Conservation (phyloP, 1,140 invertebrate species). For the Sarcophaga bullata region DNA sequence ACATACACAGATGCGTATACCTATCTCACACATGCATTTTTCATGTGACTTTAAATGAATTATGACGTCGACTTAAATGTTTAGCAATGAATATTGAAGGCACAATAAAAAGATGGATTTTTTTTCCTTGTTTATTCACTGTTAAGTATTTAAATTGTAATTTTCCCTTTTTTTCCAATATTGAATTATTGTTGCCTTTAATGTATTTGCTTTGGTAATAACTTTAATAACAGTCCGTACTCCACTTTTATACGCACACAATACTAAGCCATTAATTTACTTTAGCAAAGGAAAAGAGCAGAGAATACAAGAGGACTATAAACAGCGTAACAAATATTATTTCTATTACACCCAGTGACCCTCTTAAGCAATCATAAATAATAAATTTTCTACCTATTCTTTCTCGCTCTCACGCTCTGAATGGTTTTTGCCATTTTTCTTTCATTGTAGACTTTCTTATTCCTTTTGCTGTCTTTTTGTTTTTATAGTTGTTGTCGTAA, state of each 20-base stretch:
- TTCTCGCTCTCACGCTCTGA: not conserved
- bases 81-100: conserved; percentile 24
- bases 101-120: not conserved
- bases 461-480: not conserved
- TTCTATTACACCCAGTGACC: conserved; percentile 11
- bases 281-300: not conserved
- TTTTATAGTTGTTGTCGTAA: not conserved
- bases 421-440: not conserved
- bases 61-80: conserved; percentile 27
- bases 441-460: not conserved
- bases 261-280: not conserved
- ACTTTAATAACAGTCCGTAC: too few relatives aligned
- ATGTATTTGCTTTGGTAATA: too few relatives aligned
- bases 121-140: too few relatives aligned
- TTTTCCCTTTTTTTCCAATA: not conserved
- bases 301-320: too few relatives aligned
- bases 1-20: not conserved
- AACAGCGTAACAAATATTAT: not conserved
- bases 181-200: not conserved
- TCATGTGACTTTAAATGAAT: not conserved
- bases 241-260: too few relatives aligned
- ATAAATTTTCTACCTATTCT: conserved; percentile 7
- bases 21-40: not conserved
- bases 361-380: conserved; percentile 22
- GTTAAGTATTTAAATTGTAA: not conserved